A percentile compares a stretch with the other conserved stretches of the same genome.
These are phyloP conservation scores for Zoanthus gigantus DNA, from an alignment of 92 coral and sea anemone species.

Conservation along the genomic window DNA sequence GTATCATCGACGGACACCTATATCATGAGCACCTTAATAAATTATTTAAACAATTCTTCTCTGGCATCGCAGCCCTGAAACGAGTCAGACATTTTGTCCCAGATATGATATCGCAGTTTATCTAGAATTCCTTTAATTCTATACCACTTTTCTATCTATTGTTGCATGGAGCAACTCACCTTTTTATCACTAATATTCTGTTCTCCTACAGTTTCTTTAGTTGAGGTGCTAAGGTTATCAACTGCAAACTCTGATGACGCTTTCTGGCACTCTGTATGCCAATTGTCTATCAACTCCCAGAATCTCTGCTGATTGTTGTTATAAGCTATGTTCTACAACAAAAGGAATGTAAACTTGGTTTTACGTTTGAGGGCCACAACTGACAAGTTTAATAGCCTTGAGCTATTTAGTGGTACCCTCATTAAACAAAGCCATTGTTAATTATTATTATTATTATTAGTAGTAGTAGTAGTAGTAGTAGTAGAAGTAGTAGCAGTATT, in stretches of 20 bases:
- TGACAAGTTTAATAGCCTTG: too few relatives aligned
- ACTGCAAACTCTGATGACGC: conserved; percentile 40
- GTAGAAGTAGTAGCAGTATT: too few relatives aligned
- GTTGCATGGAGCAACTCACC: background rate
- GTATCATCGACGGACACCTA: background rate
- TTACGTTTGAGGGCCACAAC: too few relatives aligned
- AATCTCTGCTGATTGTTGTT: conserved; percentile 77
- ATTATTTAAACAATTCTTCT: too few relatives aligned
- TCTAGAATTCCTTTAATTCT: background rate
- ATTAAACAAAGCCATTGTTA: too few relatives aligned
- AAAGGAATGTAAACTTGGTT: too few relatives aligned
- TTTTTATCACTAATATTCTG: background rate
- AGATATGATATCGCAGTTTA: background rate
- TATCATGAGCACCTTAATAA: background rate
- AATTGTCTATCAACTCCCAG: conserved; percentile 87
- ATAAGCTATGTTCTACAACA: conserved; percentile 61
- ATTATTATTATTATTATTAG: too few relatives aligned
- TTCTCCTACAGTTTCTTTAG: conserved; percentile 21
- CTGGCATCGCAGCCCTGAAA: background rate
- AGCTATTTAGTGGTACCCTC: too few relatives aligned
- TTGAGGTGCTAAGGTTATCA: conserved; percentile 20
- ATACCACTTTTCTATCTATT: background rate
- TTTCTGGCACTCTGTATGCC: conserved; percentile 86
- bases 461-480: too few relatives aligned
- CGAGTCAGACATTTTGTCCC: background rate